Evolutionary conservation across 2,888 invertebrate species (phyloP).

Genomic region (Apeira syringaria): DNA sequence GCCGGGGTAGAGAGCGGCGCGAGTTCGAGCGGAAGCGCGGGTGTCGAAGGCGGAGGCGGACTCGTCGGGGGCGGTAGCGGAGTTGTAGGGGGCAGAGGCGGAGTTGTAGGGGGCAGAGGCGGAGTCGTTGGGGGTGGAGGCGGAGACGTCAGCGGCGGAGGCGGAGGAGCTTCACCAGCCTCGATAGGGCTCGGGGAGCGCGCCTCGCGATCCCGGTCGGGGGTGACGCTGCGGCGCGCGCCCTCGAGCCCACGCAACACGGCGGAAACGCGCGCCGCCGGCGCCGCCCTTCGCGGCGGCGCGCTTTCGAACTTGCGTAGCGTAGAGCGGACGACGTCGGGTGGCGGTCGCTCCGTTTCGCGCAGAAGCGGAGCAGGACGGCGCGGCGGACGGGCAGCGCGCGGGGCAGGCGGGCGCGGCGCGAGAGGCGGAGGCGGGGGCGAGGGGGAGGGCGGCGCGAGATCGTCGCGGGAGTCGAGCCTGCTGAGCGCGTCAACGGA

Average conservation of each 20-base stretch:
- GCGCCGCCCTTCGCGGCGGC: constrained; percentile 80
- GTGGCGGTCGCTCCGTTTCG: constrained; percentile 88
- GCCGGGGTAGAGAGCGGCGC: too few relatives aligned
- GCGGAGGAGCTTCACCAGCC: constrained; percentile 69
- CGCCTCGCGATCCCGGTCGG: constrained; percentile 42
- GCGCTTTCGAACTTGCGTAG: constrained; percentile 92
- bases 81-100: constrained; percentile 42
- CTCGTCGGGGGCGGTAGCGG: constrained; percentile 83
- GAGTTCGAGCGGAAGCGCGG: not conserved
- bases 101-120: constrained; percentile 52
- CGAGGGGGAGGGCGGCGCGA: constrained; percentile 82
- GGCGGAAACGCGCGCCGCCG: constrained; percentile 74
- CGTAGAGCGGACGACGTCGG: constrained; percentile 94
- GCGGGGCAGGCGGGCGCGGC: constrained; percentile 60
- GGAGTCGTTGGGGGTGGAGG: constrained; percentile 69
- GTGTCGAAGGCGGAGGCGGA: constrained; percentile 48
- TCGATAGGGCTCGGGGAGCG: constrained; percentile 42
- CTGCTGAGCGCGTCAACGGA: constrained; percentile 93
- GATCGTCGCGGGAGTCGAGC: constrained; percentile 85
- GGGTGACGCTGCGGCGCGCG: constrained; percentile 56
- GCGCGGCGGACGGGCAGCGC: constrained; percentile 76
- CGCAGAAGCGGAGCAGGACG: constrained; percentile 76
- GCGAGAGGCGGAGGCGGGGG: constrained; percentile 37
- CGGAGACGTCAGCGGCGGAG: constrained; percentile 79
- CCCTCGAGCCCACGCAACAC: constrained; percentile 63